Conservation (phyloP, 2,888 invertebrate species). For the Acanthoscelides obtectus region DNA sequence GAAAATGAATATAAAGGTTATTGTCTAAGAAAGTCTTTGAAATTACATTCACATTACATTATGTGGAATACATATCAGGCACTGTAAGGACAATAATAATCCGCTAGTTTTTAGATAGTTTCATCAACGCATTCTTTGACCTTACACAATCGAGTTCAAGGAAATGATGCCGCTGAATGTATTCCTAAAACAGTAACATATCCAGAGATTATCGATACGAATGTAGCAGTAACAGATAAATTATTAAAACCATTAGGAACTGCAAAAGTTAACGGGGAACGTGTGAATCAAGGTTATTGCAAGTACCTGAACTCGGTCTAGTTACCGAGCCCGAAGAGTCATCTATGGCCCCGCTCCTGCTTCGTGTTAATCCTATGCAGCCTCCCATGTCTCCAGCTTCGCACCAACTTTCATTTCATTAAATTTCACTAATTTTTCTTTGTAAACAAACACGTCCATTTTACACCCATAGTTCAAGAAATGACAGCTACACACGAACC, state of each 20-base stretch:
- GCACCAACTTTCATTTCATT: conserved; percentile 51
- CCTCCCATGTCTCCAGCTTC: conserved; percentile 72
- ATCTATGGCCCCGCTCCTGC: conserved; percentile 75
- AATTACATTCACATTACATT: too few relatives aligned
- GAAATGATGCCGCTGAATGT: too few relatives aligned
- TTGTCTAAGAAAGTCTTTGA: too few relatives aligned
- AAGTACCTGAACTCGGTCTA: conserved; percentile 74
- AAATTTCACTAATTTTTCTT: conserved; percentile 24
- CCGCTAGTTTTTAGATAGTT: too few relatives aligned
- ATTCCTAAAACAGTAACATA: too few relatives aligned
- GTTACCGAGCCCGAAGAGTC: conserved; percentile 77
- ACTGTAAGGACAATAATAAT: too few relatives aligned
- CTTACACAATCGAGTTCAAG: too few relatives aligned
- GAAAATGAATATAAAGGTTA: too few relatives aligned
- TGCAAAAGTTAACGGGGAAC: conserved; percentile 12
- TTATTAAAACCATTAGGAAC: neutral
- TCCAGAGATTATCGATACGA: neutral
- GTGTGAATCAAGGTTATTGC: neutral
- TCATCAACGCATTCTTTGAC: too few relatives aligned
- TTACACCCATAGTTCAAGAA: conserved; percentile 40
- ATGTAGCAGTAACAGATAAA: neutral
- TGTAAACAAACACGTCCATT: conserved; percentile 38
- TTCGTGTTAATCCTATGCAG: conserved; percentile 80
- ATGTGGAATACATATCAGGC: too few relatives aligned
- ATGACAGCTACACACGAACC: too few relatives aligned